phyloP scores from a whole-genome alignment of 2,113 vertebrate genomes.

The Platysternon megacephalum region DNA sequence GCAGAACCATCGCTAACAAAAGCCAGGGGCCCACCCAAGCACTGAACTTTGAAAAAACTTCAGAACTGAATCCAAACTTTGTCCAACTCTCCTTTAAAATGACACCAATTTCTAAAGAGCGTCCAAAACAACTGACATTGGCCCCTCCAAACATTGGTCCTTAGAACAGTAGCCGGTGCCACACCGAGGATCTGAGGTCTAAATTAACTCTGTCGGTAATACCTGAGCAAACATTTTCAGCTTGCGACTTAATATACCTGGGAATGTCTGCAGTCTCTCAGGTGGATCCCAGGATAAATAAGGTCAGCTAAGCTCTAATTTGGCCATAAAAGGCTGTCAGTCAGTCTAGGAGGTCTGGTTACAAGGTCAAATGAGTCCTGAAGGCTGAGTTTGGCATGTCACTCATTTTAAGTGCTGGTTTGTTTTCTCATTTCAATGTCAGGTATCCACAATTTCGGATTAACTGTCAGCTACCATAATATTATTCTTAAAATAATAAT shows the following conservation, averaged over 20 bases:
- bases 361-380: slow-evolving; percentile 77
- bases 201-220: slow-evolving; percentile 69
- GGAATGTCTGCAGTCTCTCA: slow-evolving; percentile 74
- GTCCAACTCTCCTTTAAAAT: not conserved
- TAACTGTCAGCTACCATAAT: slow-evolving; percentile 12
- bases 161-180: slow-evolving; percentile 51
- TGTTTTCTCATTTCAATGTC: slow-evolving; percentile 65
- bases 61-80: not conserved
- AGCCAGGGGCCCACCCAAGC: not conserved
- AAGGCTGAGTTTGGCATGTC: slow-evolving; percentile 69
- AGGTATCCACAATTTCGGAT: slow-evolving; percentile 70
- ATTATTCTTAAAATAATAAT: slow-evolving; percentile 1
- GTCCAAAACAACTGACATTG: not conserved
- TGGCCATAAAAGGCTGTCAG: slow-evolving; percentile 73
- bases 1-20: not conserved
- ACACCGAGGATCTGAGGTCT: slow-evolving; percentile 56
- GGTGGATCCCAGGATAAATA: slow-evolving; percentile 78
- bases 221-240: slow-evolving; percentile 75
- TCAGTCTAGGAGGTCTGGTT: slow-evolving; percentile 71
- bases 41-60: not conserved
- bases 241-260: slow-evolving; percentile 71
- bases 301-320: slow-evolving; percentile 74
- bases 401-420: slow-evolving; percentile 73
- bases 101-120: slow-evolving; percentile 2
- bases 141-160: not conserved